Percentiles rank a stretch among this genome's conserved stretches.
Evolutionary conservation across 2,888 invertebrate genomes (phyloP).

Genomic region (Chloroclysta siterata): DNA sequence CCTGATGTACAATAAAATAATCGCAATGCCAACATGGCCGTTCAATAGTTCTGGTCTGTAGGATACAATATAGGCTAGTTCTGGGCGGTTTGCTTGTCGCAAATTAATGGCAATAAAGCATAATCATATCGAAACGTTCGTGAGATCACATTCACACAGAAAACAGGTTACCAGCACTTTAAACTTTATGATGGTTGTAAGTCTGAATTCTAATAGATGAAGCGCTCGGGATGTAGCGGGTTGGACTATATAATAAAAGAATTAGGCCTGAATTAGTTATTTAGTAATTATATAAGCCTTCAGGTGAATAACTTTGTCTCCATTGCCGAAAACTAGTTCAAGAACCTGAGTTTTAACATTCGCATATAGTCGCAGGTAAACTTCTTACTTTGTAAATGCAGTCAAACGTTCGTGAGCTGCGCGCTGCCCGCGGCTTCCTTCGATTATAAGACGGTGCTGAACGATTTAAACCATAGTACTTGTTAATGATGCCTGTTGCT

Average conservation of each 20-base stretch:
- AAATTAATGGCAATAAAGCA: conserved; percentile 82
- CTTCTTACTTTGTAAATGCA: conserved; percentile 11
- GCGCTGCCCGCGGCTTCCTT: conserved; percentile 65
- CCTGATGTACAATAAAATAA: conserved; percentile 48
- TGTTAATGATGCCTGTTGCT: conserved; percentile 34
- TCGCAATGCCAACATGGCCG: conserved; percentile 69
- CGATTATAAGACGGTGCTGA: conserved; percentile 64
- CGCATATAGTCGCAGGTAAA: background rate
- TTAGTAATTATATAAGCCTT: no score
- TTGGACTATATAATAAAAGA: no score
- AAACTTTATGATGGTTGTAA: background rate
- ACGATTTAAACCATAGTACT: conserved; percentile 55
- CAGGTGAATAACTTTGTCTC: no score
- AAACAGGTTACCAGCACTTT: conserved; percentile 7
- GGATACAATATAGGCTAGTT: conserved; percentile 36
- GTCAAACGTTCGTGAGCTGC: conserved; percentile 60
- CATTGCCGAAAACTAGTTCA: no score
- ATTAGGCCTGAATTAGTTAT: no score
- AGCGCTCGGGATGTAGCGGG: background rate
- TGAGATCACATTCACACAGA: conserved; percentile 14
- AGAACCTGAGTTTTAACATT: background rate
- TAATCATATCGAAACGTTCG: conserved; percentile 78
- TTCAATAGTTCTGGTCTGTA: conserved; percentile 42
- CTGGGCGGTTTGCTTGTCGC: conserved; percentile 80
- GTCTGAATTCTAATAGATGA: background rate